A percentile compares a stretch with the other conserved stretches of the same genome.
These are phyloP conservation scores for Labrus mixtus DNA, from an alignment of 2,113 vertebrate genomes.

Conservation along the genomic window DNA sequence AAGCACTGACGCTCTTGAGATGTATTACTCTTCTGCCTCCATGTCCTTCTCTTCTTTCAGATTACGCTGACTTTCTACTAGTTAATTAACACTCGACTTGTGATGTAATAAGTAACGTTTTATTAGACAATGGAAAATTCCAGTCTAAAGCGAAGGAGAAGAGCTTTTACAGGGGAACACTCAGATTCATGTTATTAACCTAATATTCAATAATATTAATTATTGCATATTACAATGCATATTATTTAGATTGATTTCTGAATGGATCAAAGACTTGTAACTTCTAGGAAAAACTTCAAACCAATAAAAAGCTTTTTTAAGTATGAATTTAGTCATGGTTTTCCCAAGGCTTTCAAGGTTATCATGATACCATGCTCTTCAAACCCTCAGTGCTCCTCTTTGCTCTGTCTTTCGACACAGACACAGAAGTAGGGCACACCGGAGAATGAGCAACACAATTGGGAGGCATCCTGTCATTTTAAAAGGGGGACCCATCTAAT, in stretches of 20 bases:
- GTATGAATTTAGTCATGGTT: slow-evolving; percentile 36
- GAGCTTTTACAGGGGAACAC: neutral
- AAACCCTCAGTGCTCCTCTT: slow-evolving; percentile 54
- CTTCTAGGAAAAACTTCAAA: neutral
- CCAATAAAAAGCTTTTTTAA: slow-evolving; percentile 23
- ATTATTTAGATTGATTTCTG: neutral
- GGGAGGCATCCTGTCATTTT: slow-evolving; percentile 85
- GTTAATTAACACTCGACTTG: slow-evolving; percentile 21
- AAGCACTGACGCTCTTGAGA: slow-evolving; percentile 52
- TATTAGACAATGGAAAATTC: neutral
- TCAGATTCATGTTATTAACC: neutral
- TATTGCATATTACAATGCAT: neutral
- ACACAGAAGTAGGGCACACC: slow-evolving; percentile 81
- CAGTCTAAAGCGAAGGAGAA: neutral
- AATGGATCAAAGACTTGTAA: neutral
- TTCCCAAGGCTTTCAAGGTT: slow-evolving; percentile 49
- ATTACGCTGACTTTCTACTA: slow-evolving; percentile 12
- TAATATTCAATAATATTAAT: neutral
- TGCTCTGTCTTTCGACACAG: slow-evolving; percentile 68
- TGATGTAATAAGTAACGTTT: neutral
- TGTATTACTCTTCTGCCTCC: slow-evolving; percentile 34
- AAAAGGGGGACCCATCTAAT: slow-evolving; percentile 88
- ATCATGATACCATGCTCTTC: slow-evolving; percentile 55
- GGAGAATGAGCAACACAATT: slow-evolving; percentile 74
- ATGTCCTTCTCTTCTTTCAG: slow-evolving; percentile 14